Base-by-base conservation (phyloP, 2,113 vertebrate species). In the Aegithalos caudatus region DNA sequence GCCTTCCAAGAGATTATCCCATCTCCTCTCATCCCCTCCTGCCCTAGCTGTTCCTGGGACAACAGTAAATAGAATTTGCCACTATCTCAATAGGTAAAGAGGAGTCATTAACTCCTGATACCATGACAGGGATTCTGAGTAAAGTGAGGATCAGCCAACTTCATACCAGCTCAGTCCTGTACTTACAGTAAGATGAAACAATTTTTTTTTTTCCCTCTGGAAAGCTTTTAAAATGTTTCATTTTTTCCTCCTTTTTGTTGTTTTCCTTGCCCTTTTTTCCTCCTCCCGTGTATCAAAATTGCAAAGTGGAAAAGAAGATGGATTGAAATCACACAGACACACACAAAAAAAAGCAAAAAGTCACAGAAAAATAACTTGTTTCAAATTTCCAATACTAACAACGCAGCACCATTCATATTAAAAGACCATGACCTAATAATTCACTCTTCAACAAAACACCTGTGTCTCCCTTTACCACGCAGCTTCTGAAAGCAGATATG, bases 1-100 rank as follows among this genome's bases (percentile, higher is more conserved):
- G 83, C 56, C 81, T 95, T 97, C 88, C 78, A 16, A 38, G 88
- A 94, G 95, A 97, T 97, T 96, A 96, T 88, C 71, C 94, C 47
- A 4, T 67, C 83, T 92, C 82, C 82, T 86, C 86, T 88, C 74
- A 29, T 60, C 86, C 70, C 66, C 80, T 73, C 22, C 92, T 88
- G 86, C 65, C 62, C 90, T 11, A 18, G 78, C 90, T 92, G 82
- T 47, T 91, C 78, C 18, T 50, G 71, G 83, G 86, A 93, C 86
- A 86, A 71, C 8, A 62, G 54, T 50, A 95, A 96, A 96, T 77
- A 77, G 73, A 85, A 65, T 69, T 82, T 81, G 23, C 57, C 60
- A 9, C 90, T 92, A 81, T 94, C 88, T 94, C 86, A 61, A 19
- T 42, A 69, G 66, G 79, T 40, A 84, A 88, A 86, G 60, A 57